Conservation (phyloP, 2,797 vertebrate species). For the Neosilurus mollespiculum region DNA sequence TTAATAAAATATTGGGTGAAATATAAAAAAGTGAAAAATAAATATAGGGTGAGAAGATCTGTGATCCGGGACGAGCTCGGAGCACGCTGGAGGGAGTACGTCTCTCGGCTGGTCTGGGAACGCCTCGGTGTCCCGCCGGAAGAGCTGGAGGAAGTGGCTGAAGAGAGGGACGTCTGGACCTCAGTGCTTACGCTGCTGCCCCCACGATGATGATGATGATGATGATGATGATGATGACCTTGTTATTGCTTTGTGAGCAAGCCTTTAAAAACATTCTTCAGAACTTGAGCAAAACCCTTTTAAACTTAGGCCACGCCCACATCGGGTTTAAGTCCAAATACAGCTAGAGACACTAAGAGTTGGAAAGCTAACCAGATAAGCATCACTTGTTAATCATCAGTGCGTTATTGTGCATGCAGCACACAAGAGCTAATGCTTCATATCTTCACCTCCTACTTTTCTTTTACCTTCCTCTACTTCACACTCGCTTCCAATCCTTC, state of each 20-base stretch:
- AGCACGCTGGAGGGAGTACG: too few species aligned
- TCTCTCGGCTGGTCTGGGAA: too few species aligned
- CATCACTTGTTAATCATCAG: background rate
- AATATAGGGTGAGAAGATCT: too few species aligned
- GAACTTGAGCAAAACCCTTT: background rate
- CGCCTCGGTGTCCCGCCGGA: too few species aligned
- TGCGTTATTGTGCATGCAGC: background rate
- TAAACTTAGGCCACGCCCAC: background rate
- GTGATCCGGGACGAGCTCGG: too few species aligned
- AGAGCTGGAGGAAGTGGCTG: too few species aligned
- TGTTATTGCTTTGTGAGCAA: background rate
- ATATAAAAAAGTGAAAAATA: too few species aligned
- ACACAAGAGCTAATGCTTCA: background rate
- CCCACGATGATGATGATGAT: too few species aligned
- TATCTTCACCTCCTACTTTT: slow-evolving; percentile 6
- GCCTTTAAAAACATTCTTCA: background rate
- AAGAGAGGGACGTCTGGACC: too few species aligned
- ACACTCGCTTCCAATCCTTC: background rate
- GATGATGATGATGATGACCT: too few species aligned
- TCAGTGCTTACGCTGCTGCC: too few species aligned
- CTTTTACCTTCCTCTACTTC: background rate
- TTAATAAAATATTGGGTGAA: too few species aligned
- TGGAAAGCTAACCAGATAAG: background rate
- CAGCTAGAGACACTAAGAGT: background rate
- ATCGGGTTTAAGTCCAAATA: background rate